These are phyloP conservation scores for Salvelinus sp. DNA, from an alignment of 2,113 vertebrate genomes.

Conservation along the genomic window DNA sequence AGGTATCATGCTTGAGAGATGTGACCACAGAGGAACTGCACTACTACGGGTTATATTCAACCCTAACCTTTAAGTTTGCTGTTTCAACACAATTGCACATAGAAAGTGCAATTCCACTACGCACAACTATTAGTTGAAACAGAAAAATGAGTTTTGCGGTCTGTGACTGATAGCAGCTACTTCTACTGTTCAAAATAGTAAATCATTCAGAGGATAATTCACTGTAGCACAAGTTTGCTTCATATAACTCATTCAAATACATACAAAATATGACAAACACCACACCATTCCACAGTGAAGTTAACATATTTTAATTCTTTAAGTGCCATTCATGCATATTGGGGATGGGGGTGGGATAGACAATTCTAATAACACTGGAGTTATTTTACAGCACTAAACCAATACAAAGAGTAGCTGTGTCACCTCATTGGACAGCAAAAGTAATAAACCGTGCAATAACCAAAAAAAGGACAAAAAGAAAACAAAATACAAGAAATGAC, in stretches of 20 bases:
- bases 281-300: slow-evolving; percentile 81
- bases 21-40: too few relatives aligned
- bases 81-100: too few relatives aligned
- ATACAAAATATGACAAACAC: slow-evolving; percentile 53
- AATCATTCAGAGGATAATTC: not conserved
- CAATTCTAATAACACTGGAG: slow-evolving; percentile 91
- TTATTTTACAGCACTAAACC: slow-evolving; percentile 94
- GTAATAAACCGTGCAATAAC: slow-evolving; percentile 95
- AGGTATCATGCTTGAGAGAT: too few relatives aligned
- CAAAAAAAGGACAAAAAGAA: slow-evolving; percentile 70
- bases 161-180: not conserved
- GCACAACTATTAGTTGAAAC: too few relatives aligned
- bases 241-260: not conserved
- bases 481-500: slow-evolving; percentile 76
- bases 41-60: too few relatives aligned
- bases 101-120: too few relatives aligned
- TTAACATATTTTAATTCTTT: slow-evolving; percentile 89
- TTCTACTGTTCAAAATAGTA: slow-evolving; percentile 4
- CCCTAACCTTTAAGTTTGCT: too few relatives aligned
- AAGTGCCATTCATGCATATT: slow-evolving; percentile 98
- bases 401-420: slow-evolving; percentile 89
- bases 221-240: not conserved
- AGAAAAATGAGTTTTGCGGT: too few relatives aligned
- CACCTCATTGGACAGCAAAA: slow-evolving; percentile 85
- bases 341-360: slow-evolving; percentile 80